Base-by-base conservation (phyloP, 2,113 vertebrate species). In the Pimephales promelas region DNA sequence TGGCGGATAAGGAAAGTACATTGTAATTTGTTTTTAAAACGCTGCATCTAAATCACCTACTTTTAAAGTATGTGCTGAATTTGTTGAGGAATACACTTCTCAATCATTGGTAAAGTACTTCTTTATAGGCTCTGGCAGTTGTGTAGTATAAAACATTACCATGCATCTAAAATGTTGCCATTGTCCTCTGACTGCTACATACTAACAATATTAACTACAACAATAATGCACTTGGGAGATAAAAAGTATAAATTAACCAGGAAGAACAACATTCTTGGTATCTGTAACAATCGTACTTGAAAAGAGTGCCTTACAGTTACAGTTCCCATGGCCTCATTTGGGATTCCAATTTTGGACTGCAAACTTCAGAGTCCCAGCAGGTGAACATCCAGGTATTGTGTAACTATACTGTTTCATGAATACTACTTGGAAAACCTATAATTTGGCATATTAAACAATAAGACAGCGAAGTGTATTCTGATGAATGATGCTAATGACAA, bases 331-430 rank as follows among this genome's bases (percentile, higher is more conserved):
- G 45, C 14, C 71, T 31, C 24, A 49, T 24, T 54, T 74, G 72
- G 45, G 72, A 52, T 52, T 31, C 3, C n/a, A 74, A 52, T 9
- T 10, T 40, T 9, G 8, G 8, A 16, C 3, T 20, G 16, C 49
- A 16, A 49, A 28, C 18, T 49, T 74, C 64, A 36, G 3, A 18
- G 13, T 74, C 26, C 26, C 72, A 74, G 72, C 47, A 52, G 45
- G 45, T 74, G 5, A 74, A 52, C 24, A 74, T 52, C 72, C 72
- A 26, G 18, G 43, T 52, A 74, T 74, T 74, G 47, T 52, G 18
- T 10, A 52, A 6, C 26, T 74, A 54, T 54, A 16, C 13, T 28
- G 3, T 73, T 73, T 73, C 43, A 47, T 73, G 68, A 59, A 59
- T n/a, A 47, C 18, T 74, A 74, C 28, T 74, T 1, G 26, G 9